These are phyloP conservation scores for Tychaedon coryphoeus DNA, from an alignment of 2,113 vertebrate species.

Conservation along the genomic window DNA sequence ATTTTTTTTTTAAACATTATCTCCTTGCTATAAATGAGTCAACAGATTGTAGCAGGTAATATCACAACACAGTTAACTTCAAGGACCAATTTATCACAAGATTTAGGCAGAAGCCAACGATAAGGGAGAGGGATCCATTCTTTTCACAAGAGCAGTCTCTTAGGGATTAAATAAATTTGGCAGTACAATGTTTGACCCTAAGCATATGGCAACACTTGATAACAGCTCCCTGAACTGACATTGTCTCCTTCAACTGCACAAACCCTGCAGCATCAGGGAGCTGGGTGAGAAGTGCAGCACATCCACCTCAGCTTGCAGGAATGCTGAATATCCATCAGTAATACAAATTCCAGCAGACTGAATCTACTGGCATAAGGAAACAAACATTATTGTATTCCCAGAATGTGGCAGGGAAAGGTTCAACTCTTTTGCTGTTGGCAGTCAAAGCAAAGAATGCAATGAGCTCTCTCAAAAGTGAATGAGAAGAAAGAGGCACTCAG, in stretches of 20 bases:
- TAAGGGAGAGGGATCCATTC: neutral
- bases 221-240: neutral
- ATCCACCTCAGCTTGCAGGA: neutral
- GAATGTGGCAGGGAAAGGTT: neutral
- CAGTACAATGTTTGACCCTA: neutral
- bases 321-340: neutral
- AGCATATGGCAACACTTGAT: neutral
- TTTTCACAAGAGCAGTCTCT: neutral
- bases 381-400: neutral
- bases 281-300: neutral
- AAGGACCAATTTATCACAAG: neutral
- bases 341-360: neutral
- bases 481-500: neutral
- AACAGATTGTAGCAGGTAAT: neutral
- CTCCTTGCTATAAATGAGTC: neutral
- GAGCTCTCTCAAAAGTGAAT: neutral
- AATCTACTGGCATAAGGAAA: neutral
- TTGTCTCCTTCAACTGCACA: neutral
- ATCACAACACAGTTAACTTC: neutral
- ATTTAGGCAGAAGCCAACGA: neutral
- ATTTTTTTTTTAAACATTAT: neutral
- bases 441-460: neutral
- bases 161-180: neutral
- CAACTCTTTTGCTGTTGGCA: neutral
- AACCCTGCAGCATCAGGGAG: neutral